Conservation (phyloP, 2,797 vertebrate genomes). For the Masticophis lateralis region DNA sequence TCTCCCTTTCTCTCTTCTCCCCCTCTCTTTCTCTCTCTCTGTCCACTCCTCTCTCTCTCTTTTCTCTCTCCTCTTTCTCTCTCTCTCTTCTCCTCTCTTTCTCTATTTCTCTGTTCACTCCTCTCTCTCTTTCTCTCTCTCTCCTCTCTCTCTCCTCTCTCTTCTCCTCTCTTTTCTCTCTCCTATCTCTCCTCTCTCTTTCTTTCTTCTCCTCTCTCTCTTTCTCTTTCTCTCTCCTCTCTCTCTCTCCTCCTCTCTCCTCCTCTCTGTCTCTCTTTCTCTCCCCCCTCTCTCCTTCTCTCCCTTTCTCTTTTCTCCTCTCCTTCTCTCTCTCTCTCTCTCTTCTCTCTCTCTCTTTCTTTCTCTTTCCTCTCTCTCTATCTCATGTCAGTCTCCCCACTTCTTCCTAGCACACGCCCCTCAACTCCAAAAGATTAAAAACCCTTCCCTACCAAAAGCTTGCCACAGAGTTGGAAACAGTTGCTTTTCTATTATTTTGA, state of each 20-base stretch:
- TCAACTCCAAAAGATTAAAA: constrained; percentile 66
- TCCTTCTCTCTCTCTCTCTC: too few relatives aligned
- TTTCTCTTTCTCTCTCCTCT: background rate
- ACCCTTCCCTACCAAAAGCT: constrained; percentile 64
- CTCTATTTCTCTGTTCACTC: too few relatives aligned
- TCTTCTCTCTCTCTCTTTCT: background rate
- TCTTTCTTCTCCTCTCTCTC: too few relatives aligned
- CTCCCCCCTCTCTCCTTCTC: background rate
- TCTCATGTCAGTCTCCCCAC: background rate
- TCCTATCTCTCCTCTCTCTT: too few relatives aligned
- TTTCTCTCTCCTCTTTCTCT: too few relatives aligned
- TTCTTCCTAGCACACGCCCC: constrained; percentile 51
- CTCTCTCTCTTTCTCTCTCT: too few relatives aligned
- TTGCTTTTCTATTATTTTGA: constrained; percentile 50
- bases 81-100: background rate
- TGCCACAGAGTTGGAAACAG: constrained; percentile 58
- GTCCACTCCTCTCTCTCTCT: too few relatives aligned
- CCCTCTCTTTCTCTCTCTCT: background rate
- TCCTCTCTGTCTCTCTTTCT: background rate
- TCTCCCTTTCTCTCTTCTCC: too few relatives aligned
- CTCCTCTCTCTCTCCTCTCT: background rate
- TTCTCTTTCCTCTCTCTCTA: too few relatives aligned
- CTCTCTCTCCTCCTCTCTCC: background rate
- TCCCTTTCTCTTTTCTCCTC: too few relatives aligned
- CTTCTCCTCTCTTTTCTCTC: too few relatives aligned